Evolutionary conservation across 2,888 invertebrate species (phyloP).

Genomic region (Anoplius nigerrimus): DNA sequence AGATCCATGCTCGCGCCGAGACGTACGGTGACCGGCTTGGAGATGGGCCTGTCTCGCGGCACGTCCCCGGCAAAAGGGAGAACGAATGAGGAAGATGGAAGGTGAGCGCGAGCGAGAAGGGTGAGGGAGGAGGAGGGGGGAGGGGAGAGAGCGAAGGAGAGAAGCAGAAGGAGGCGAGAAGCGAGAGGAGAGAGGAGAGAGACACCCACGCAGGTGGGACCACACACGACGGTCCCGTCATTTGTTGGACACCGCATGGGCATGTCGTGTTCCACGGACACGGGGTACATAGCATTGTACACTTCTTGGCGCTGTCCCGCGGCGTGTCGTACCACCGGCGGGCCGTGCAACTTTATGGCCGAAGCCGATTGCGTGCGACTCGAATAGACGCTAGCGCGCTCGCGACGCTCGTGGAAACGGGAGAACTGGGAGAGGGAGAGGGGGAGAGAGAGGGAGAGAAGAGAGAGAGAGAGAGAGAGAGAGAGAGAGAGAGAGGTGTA

Average conservation of each 20-base stretch:
- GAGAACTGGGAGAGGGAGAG: not conserved
- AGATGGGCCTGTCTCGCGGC: conserved; percentile 2
- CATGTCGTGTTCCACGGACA: conserved; percentile 66
- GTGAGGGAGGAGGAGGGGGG: conserved; percentile 4
- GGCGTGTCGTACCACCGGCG: conserved; percentile 63
- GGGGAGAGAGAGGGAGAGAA: not conserved
- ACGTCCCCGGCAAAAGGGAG: conserved; percentile 1
- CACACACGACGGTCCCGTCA: conserved; percentile 73
- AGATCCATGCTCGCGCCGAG: conserved; percentile 51
- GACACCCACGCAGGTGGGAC: conserved; percentile 72
- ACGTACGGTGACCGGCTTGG: conserved; percentile 17
- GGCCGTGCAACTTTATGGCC: conserved; percentile 65
- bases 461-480: not conserved
- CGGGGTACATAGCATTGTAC: conserved; percentile 66
- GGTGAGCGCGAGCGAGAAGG: conserved; percentile 13
- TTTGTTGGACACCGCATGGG: conserved; percentile 71
- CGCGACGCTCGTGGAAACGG: no score
- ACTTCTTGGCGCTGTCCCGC: conserved; percentile 67
- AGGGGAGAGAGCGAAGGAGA: conserved; percentile 12
- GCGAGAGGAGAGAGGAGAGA: conserved; percentile 55
- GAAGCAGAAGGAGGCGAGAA: conserved; percentile 14
- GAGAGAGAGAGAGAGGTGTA: not conserved
- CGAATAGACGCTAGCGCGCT: conserved; percentile 44
- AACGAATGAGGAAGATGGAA: conserved; percentile 3
- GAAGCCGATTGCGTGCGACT: conserved; percentile 65